Percentiles rank a stretch among this genome's conserved stretches.
phyloP scores from a whole-genome alignment of 2,113 vertebrate species.

The Hypanus sabinus region DNA sequence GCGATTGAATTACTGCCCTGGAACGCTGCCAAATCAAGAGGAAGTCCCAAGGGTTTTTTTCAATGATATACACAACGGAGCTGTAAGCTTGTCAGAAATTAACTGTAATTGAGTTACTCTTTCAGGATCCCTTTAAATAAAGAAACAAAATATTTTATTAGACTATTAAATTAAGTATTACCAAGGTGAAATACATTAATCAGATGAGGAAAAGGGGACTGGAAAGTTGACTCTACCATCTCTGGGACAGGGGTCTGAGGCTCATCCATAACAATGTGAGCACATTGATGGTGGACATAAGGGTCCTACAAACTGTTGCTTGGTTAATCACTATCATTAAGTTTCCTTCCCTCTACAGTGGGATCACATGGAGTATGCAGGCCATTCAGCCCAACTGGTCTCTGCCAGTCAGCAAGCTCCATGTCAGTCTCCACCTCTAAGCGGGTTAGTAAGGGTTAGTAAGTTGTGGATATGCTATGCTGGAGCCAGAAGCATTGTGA shows the following conservation, averaged over 20 bases:
- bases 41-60: neutral
- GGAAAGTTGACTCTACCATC: no score
- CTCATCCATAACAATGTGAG: neutral
- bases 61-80: slow-evolving; percentile 29
- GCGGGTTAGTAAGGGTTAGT: no score
- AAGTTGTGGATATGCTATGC: no score
- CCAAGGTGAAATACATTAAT: neutral
- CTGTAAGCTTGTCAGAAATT: slow-evolving; percentile 30
- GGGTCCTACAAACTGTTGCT: no score
- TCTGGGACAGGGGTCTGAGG: neutral
- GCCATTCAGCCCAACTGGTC: neutral
- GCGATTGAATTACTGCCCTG: slow-evolving; percentile 26
- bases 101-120: slow-evolving; percentile 10
- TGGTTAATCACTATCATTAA: neutral
- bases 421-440: neutral
- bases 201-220: neutral
- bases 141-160: slow-evolving; percentile 25
- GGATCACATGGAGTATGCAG: no score
- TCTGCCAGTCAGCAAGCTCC: neutral
- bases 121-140: slow-evolving; percentile 12
- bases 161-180: slow-evolving; percentile 15
- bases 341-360: neutral
- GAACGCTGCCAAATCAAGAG: slow-evolving; percentile 7
- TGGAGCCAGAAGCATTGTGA: no score
- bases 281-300: no score